Evolutionary conservation across 2,888 invertebrate species (phyloP), one percentile per base, ranked within the genome.

Genomic region (Allophyes oxyacanthae): DNA sequence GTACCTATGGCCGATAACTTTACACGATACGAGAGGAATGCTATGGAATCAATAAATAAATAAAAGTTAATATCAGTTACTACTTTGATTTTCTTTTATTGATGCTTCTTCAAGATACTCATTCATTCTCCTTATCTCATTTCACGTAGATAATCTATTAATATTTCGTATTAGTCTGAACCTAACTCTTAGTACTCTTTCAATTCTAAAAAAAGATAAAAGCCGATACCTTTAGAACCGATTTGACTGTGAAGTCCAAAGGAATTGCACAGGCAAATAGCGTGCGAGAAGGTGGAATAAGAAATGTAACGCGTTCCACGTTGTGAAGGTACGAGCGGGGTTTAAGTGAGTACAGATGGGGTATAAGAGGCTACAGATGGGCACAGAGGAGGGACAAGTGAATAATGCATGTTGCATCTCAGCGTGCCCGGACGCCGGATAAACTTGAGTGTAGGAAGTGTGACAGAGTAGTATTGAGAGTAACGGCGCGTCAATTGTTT

Each of bases 401-500:
- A 79, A 79, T 80, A 75, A 79, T 79, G 69, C 72, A 79, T 75
- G 64, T 26, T 65, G 67, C 67, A 72, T 60, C 54, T 64, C 61
- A 45, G 54, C 53, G 20, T 25, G 48, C 48, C 44, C 50, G 52
- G 49, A 56, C 58, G 38, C 54, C 55, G 52, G 55, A 64, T 69
- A 72, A 58, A 70, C 63, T n/a, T 71, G 42, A 15, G 48, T 64
- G 53, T 56, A 50, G 60, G n/a, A 54, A 63, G 64, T 59, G 64
- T 59, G 38, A 25, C 25, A 20, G 20, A 20, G 20, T n/a, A n/a
- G n/a, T 20, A 20, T 20, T 20, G 20, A 25, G 15, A 11, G 37
- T 50, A 38, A 30, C 7, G 61, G n/a, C 13, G 48, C n/a, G n/a
- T 30, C 8, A 0, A 28, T 30, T 38, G 10, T 38, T 59, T 59